A percentile compares a stretch with the other conserved stretches of the same genome.
Evolutionary conservation across 2,888 invertebrate genomes (phyloP).

Genomic region (Willowsia nigromaculata): DNA sequence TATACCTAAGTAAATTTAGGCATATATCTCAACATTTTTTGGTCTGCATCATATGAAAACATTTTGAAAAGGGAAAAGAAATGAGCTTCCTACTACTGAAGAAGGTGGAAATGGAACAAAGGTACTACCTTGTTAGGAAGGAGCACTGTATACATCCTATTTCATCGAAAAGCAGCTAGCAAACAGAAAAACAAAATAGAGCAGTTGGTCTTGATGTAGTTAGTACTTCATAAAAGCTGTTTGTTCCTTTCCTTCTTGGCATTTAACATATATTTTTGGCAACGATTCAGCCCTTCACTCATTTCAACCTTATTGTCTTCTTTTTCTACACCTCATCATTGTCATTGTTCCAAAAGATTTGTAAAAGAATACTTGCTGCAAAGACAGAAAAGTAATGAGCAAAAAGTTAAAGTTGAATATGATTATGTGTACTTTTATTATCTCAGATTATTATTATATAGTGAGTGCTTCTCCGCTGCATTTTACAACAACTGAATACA

Average conservation of each 20-base stretch:
- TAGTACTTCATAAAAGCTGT: neutral
- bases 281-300: slow-evolving; percentile 68
- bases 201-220: neutral
- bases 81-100: neutral
- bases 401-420: slow-evolving; percentile 29
- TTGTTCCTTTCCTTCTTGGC: slow-evolving; percentile 39
- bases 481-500: too few species aligned
- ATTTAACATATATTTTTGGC: slow-evolving; percentile 61
- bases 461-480: neutral
- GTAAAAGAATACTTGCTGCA: neutral
- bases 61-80: neutral
- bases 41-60: slow-evolving; percentile 42
- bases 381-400: neutral
- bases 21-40: neutral
- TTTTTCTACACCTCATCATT: slow-evolving; percentile 51
- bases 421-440: slow-evolving; percentile 20
- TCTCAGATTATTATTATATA: neutral
- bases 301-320: slow-evolving; percentile 42
- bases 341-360: slow-evolving; percentile 68
- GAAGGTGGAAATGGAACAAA: slow-evolving; percentile 20
- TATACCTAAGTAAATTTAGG: neutral
- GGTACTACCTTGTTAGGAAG: too few species aligned
- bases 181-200: neutral
- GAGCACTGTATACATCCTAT: neutral
- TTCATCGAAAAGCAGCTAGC: neutral